phyloP scores from a whole-genome alignment of 2,888 invertebrate genomes.

The Drosophila pseudotakahashii region DNA sequence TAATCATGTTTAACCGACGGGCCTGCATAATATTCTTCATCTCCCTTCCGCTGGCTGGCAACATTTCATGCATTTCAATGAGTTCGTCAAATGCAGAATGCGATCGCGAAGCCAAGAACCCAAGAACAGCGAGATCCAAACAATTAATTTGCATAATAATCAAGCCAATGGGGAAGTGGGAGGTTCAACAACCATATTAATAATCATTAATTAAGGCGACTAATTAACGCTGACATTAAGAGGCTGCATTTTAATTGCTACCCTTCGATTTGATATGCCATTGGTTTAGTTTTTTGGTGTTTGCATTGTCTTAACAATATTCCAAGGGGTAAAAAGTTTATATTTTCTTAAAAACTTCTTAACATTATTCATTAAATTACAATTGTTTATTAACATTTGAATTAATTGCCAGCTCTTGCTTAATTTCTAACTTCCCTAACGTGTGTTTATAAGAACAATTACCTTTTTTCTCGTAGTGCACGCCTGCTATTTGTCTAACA shows the following conservation, averaged over 20 bases:
- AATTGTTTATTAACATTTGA: not conserved
- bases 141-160: constrained; percentile 79
- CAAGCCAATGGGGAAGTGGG: constrained; percentile 42
- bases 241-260: constrained; percentile 72
- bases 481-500: constrained; percentile 35
- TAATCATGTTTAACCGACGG: constrained; percentile 73
- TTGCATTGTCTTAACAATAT: not conserved
- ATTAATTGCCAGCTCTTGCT: no score
- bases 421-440: not conserved
- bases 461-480: constrained; percentile 3
- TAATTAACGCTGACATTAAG: constrained; percentile 79
- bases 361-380: not conserved
- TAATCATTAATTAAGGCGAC: constrained; percentile 78
- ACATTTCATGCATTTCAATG: constrained; percentile 72
- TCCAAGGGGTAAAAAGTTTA: no score
- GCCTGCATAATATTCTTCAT: constrained; percentile 19
- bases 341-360: no score
- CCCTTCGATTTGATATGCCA: constrained; percentile 13
- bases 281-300: constrained; percentile 3
- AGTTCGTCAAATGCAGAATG: constrained; percentile 72
- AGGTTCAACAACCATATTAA: constrained; percentile 73
- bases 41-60: constrained; percentile 21
- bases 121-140: constrained; percentile 34
- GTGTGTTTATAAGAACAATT: not conserved
- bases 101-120: constrained; percentile 6